phyloP scores from a whole-genome alignment of 2,797 vertebrate species.

The Propithecus perrieri region DNA sequence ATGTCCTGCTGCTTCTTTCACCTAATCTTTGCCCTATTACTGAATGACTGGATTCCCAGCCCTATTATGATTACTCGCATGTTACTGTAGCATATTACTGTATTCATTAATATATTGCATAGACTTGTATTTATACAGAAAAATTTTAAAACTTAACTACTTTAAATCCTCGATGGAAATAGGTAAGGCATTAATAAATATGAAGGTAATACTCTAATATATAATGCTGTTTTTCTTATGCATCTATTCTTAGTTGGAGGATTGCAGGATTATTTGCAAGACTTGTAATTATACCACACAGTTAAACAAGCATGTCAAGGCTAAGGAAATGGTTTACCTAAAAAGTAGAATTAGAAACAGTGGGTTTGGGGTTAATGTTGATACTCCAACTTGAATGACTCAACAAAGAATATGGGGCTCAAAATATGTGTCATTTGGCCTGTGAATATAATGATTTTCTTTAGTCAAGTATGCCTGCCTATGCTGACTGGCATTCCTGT shows the following conservation, averaged over 20 bases:
- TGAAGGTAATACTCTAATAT: not conserved
- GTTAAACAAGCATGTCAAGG: not conserved
- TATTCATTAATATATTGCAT: not conserved
- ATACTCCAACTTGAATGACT: not conserved
- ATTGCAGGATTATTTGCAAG: not conserved
- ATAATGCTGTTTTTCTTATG: not conserved
- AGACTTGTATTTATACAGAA: not conserved
- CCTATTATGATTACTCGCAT: not conserved
- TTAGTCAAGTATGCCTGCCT: not conserved
- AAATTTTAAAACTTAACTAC: not conserved
- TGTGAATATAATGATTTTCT: not conserved
- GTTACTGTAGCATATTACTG: not conserved
- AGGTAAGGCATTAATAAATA: not conserved
- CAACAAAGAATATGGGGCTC: not conserved
- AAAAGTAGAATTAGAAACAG: not conserved
- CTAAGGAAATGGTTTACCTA: conserved; percentile 20
- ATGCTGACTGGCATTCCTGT: not conserved
- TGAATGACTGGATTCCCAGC: not conserved
- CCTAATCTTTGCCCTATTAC: not conserved
- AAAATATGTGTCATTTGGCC: not conserved
- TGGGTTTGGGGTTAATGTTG: not conserved
- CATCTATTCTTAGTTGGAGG: not conserved
- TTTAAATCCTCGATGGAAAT: not conserved
- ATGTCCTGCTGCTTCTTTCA: not conserved
- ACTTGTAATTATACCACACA: not conserved